Conservation (phyloP, 2,888 invertebrate species). For the Thyatira batis region DNA sequence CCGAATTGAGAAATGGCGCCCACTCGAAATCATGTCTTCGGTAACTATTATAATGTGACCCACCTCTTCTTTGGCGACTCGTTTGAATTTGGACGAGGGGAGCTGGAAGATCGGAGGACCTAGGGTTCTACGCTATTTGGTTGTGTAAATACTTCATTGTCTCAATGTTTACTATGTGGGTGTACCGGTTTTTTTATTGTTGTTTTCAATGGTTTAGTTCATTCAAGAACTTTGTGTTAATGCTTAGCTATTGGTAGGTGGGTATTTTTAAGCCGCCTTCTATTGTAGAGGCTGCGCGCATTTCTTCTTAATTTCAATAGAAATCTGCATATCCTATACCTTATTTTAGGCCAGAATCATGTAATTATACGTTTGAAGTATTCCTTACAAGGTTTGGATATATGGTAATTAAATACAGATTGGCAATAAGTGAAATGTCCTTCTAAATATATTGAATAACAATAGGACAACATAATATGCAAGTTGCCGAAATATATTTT, state of each 20-base stretch:
- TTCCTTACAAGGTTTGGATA: too few relatives aligned
- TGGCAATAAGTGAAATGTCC: too few relatives aligned
- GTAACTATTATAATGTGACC: conserved; percentile 29
- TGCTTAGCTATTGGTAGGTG: conserved; percentile 6
- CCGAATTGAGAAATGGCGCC: conserved; percentile 54
- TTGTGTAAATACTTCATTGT: conserved; percentile 58
- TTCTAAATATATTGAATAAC: too few relatives aligned
- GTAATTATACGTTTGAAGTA: too few relatives aligned
- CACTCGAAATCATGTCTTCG: conserved; percentile 45
- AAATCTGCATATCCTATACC: too few relatives aligned
- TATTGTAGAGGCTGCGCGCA: neutral
- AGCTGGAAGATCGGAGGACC: conserved; percentile 26
- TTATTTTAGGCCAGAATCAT: too few relatives aligned
- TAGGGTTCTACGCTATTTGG: conserved; percentile 44
- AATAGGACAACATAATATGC: too few relatives aligned
- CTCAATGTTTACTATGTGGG: conserved; percentile 61
- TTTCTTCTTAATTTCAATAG: too few relatives aligned
- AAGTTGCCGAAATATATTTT: too few relatives aligned
- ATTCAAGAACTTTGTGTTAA: conserved; percentile 35
- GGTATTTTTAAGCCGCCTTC: neutral
- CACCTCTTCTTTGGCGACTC: conserved; percentile 17
- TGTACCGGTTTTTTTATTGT: conserved; percentile 62
- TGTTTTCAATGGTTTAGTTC: conserved; percentile 30
- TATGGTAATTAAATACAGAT: too few relatives aligned
- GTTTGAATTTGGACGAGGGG: conserved; percentile 24